These are phyloP conservation scores for Cyprinodon variegatus DNA, from an alignment of 2,113 vertebrate genomes.

Conservation along the genomic window DNA sequence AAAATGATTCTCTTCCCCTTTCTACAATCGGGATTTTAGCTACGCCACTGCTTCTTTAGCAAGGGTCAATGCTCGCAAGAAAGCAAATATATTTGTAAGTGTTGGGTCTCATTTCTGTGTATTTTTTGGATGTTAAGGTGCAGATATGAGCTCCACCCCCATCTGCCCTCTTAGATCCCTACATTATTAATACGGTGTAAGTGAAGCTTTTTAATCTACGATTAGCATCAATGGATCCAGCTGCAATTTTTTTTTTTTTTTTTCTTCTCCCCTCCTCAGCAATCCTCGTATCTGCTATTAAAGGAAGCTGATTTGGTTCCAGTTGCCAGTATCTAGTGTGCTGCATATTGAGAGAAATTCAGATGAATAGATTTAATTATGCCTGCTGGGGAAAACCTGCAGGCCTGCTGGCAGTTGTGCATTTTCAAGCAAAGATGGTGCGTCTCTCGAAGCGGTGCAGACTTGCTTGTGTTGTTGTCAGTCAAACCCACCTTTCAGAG, in stretches of 20 bases:
- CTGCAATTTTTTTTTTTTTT: slow-evolving; percentile 10
- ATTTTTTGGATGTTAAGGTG: slow-evolving; percentile 18
- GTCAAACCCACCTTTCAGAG: neutral
- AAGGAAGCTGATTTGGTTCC: slow-evolving; percentile 45
- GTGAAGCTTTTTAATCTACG: slow-evolving; percentile 32
- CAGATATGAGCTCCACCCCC: slow-evolving; percentile 8
- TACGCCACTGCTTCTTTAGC: neutral
- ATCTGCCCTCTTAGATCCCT: slow-evolving; percentile 29
- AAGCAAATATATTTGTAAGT: neutral
- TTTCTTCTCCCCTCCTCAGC: neutral
- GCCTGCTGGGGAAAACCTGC: slow-evolving; percentile 29
- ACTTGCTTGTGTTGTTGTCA: slow-evolving; percentile 26
- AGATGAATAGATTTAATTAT: slow-evolving; percentile 67
- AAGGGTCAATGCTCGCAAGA: neutral
- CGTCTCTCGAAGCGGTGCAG: neutral
- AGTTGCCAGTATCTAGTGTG: slow-evolving; percentile 20
- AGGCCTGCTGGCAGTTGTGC: slow-evolving; percentile 30
- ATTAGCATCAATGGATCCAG: slow-evolving; percentile 41
- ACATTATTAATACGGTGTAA: slow-evolving; percentile 69
- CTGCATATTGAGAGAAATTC: slow-evolving; percentile 43
- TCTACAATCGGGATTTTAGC: neutral
- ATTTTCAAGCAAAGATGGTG: slow-evolving; percentile 20
- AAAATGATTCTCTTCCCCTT: neutral
- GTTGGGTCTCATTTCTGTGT: neutral
- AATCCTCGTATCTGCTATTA: slow-evolving; percentile 23